Base-by-base conservation (phyloP, 2,888 invertebrate genomes). In the Epirrhoe alternata region DNA sequence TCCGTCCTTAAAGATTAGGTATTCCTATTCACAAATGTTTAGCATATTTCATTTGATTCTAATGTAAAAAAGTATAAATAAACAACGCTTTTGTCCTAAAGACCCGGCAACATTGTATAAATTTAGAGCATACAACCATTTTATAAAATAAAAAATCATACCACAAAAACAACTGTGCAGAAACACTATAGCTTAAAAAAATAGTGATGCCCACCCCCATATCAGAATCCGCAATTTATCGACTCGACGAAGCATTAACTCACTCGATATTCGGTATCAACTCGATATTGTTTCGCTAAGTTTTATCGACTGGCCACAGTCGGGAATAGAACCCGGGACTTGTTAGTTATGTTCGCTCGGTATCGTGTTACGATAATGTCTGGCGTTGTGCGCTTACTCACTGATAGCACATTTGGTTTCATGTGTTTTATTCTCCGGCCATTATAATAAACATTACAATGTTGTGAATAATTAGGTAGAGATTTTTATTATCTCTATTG, bases 331-430 rank as follows among this genome's bases (percentile, higher is more conserved):
- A 85, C 81, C 77, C 70, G 74, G 73, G 77, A 64, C 80, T 77
- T 75, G 81, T 87, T 86, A 88, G 82, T 89, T 88, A 89, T 88
- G 88, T 82, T 76, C 76, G 77, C 66, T 73, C 73, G 79, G 83
- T 90, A 90, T 90, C 89, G 78, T 77, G 80, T 81, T 81, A 77
- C 86, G 89, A 90, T 89, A 90, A 85, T 89, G 86, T 85, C 84
- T 73, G 79, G 77, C 79, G 76, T 79, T 84, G 82, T 77, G 76
- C 72, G 72, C 72, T 74, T 74, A 74, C 69, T 71, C 69, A 68
- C 72, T 72, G 74, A 74, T 74, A 74, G 71, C 72, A 71, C 71
- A 72, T 74, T 74, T 74, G 74, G 74, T 69, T 74, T 63, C 68
- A 68, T 68, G 70, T 70, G 69, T 74, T 73, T 74, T 74, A 74